Conservation (phyloP, 2,888 invertebrate genomes). For the Eristalis intricaria region DNA sequence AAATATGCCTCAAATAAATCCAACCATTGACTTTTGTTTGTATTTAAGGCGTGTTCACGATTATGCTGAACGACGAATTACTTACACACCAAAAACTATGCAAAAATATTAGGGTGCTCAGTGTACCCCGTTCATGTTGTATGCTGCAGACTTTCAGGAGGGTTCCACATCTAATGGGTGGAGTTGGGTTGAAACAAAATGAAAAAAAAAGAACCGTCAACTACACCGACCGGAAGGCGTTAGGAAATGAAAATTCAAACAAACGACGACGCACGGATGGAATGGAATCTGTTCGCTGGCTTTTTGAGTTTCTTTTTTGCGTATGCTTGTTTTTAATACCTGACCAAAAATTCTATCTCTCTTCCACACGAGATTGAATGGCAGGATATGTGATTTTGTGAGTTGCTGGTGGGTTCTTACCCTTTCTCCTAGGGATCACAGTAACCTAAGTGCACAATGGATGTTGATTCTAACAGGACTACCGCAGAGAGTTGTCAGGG, state of each 20-base stretch:
- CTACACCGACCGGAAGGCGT: slow-evolving; percentile 65
- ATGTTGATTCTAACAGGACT: slow-evolving; percentile 52
- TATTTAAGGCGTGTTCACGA: slow-evolving; percentile 28
- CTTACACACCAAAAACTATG: slow-evolving; percentile 69
- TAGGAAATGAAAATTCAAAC: slow-evolving; percentile 69
- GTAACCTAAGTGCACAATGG: slow-evolving; percentile 59
- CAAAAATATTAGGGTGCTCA: slow-evolving; percentile 59
- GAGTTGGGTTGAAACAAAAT: slow-evolving; percentile 35
- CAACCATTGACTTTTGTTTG: background rate
- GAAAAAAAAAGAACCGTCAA: slow-evolving; percentile 26
- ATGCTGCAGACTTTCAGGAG: slow-evolving; percentile 23
- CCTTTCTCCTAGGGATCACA: slow-evolving; percentile 14
- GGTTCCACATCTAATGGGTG: background rate
- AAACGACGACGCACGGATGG: slow-evolving; percentile 40
- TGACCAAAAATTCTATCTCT: background rate
- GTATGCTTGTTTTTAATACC: background rate
- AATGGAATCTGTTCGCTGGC: slow-evolving; percentile 12
- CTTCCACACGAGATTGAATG: slow-evolving; percentile 1
- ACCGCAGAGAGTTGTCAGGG: background rate
- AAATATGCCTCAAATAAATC: slow-evolving; percentile 48
- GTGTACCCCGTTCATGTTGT: slow-evolving; percentile 5
- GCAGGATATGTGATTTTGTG: slow-evolving; percentile 58
- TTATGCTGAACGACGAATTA: slow-evolving; percentile 42
- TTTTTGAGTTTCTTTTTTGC: slow-evolving; percentile 1
- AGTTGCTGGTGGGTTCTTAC: slow-evolving; percentile 42